Evolutionary conservation across 2,113 vertebrate species (phyloP), one percentile per base, ranked within the genome.

Genomic region (Salvelinus namaycush): DNA sequence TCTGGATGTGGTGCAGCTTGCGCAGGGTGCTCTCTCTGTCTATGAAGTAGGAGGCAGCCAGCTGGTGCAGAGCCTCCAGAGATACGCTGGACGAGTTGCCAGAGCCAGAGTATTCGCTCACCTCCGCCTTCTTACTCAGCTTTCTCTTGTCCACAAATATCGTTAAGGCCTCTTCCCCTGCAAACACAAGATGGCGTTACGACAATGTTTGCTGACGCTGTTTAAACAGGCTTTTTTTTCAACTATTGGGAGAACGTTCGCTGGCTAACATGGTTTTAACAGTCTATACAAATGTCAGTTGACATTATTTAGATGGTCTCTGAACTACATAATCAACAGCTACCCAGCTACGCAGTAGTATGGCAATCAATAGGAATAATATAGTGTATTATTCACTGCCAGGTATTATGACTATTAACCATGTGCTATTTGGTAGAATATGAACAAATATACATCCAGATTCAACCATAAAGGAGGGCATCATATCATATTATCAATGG

Each of bases 121-220:
- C 93, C 66, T 98, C 97, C 0, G 94, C 89, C 83, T 95, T 93
- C 85, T 93, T 97, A 87, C 95, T 98, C 92, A 99, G 90, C 90
- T 98, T 98, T 90, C 96, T 90, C 88, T 99, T 98, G 94, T 99
- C 97, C 91, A 98, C 97, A 92, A 97, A 99, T 93, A 99, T 98
- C 1, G 96, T 99, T 90, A 99, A 94, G 49, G 97, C 97, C 90
- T 99, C 97, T 90, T 99, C 97, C 87, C 97, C 97, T 99, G 91
- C 2, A 81, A 14, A 78, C 60, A 78, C 27, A 68, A 5, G 26
- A 67, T 12, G 31, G 26, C 7, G 18, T 34, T 34, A 20, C 12
- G 16, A 44, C 29, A 16, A 27, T 68, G 29, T 39, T n/a, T 2
- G 67, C 29, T 2, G 1, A n/a, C 18, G 16, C 29, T 39, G 2